Evolutionary conservation across 2,888 invertebrate genomes (phyloP).

Genomic region (Pecten maximus): DNA sequence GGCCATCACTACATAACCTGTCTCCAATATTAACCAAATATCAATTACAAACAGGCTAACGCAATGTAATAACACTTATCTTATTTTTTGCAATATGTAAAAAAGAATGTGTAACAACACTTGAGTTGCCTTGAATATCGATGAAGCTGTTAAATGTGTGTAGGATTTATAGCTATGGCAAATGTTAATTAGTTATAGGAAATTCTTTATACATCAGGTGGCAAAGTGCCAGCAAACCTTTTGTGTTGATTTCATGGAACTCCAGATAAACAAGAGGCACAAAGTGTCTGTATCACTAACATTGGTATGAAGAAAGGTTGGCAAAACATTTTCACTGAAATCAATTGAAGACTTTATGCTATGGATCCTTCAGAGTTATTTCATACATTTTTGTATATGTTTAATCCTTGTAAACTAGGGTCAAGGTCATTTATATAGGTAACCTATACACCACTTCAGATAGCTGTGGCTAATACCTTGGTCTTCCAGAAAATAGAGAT

Average conservation of each 20-base stretch:
- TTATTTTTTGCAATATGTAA: background rate
- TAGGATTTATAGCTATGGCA: background rate
- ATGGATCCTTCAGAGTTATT: no score
- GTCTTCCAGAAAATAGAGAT: no score
- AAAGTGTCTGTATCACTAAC: no score
- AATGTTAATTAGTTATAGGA: background rate
- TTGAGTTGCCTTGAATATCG: background rate
- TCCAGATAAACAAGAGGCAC: background rate
- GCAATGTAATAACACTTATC: background rate
- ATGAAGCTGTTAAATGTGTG: background rate
- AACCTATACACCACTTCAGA: no score
- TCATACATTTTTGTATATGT: no score
- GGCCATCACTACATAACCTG: background rate
- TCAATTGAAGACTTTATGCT: no score
- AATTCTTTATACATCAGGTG: background rate
- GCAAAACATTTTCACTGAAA: no score
- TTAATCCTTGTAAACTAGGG: no score
- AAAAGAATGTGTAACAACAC: background rate
- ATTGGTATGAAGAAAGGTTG: no score
- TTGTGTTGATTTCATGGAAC: background rate
- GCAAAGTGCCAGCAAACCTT: background rate
- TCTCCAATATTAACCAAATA: background rate
- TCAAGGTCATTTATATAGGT: no score
- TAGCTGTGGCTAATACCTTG: no score
- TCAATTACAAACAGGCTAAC: background rate